Base-by-base conservation (phyloP, 1,140 invertebrate species). In the Polyergus mexicanus region DNA sequence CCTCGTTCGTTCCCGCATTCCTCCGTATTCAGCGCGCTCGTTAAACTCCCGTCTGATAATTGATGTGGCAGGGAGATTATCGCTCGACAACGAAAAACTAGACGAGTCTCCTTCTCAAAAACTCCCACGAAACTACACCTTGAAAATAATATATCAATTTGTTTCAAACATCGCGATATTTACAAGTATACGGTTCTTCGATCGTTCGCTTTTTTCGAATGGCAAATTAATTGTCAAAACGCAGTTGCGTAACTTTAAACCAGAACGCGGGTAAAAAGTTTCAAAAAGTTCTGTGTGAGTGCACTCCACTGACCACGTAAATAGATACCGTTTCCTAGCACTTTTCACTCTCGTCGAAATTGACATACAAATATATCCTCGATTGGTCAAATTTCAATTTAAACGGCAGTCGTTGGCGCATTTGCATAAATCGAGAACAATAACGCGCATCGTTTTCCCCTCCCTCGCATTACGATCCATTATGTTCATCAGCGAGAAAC, bases 381-480 rank as follows among this genome's bases (percentile, higher is more conserved):
- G 78, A 47, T 83, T 83, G 68, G 13, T 58, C 56, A 1, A 83
- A 83, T 72, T 83, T 28, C 54, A 54, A 72, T 83, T 35, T 83
- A 83, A 83, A 83, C 25, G 78, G 38, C 8, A 74, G 66, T 72
- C 60, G 71, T 74, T 32, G 41, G 19, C 54, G 38, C 62, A 54
- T 7, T 25, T 47, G 44, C 38, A 32, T 35, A 25, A 56, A 51
- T 11, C 25, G 44, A 25, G 25, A 69, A 54, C 25, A 80, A 80
- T 63, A n/a, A 16, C 75, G 32, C 16, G 16, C 16, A 3, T 16
- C 47, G 47, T 51, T 54, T 16, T 68, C 16, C 41, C 38, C 28
- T 19, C 16, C 32, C 38, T 28, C 28, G 19, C 22, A 38, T 41
- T 13, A 13, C 41, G 25, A 16, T 81, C 78, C 51, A 81, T 81